A percentile compares a stretch with the other conserved stretches of the same genome.
Evolutionary conservation across 2,797 vertebrate genomes (phyloP).

Genomic region (Harpagifer antarcticus): DNA sequence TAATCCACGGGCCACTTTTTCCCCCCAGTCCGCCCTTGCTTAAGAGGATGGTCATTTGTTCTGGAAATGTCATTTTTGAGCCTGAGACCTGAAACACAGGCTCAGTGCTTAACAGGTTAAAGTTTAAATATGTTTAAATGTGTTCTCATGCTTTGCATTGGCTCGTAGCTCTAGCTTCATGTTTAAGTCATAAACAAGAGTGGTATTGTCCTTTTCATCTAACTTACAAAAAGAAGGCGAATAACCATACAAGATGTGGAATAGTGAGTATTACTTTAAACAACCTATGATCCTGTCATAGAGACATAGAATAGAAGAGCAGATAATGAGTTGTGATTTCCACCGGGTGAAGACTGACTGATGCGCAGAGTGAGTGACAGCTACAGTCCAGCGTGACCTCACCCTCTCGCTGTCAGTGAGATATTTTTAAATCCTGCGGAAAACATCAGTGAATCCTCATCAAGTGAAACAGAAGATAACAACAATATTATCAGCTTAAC

Average conservation of each 20-base stretch:
- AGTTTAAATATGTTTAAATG: not conserved
- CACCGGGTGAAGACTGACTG: not conserved
- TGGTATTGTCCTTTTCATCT: not conserved
- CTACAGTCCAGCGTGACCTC: constrained; percentile 15
- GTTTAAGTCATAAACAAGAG: not conserved
- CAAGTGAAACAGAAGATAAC: constrained; percentile 20
- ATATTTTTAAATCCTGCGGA: constrained; percentile 28
- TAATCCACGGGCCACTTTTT: too few species aligned
- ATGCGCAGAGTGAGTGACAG: constrained; percentile 18
- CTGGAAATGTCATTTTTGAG: too few species aligned
- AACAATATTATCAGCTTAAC: constrained; percentile 14
- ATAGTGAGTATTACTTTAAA: not conserved
- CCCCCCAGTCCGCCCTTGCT: too few species aligned
- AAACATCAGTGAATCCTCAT: constrained; percentile 36
- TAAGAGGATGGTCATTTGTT: too few species aligned
- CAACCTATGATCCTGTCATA: not conserved
- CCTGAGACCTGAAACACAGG: too few species aligned
- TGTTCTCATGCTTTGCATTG: not conserved
- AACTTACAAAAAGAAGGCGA: not conserved
- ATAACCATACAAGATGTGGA: not conserved
- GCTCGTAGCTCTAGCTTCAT: not conserved
- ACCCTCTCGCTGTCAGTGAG: constrained; percentile 3
- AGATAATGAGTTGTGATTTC: constrained; percentile 29
- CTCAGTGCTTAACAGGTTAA: too few species aligned
- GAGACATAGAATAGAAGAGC: not conserved